A percentile compares a stretch with the other conserved stretches of the same genome.
Conservation (phyloP, 2,888 invertebrate genomes). For the Lithodes maja region DNA sequence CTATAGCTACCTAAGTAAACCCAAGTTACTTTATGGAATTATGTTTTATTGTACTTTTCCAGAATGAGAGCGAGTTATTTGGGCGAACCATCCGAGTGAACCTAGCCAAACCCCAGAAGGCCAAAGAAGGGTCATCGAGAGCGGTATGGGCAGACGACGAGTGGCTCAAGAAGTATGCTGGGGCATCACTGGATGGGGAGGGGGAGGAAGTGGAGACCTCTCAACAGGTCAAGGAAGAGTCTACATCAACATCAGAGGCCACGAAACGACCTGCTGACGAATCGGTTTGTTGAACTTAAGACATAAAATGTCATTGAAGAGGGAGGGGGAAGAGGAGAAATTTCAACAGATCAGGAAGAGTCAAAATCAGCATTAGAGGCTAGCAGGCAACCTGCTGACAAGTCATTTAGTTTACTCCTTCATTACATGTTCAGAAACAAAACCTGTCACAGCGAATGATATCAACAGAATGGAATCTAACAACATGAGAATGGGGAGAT, state of each 20-base stretch:
- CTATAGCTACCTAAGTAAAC: too few relatives aligned
- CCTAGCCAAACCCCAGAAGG: slow-evolving; percentile 96
- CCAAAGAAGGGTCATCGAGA: slow-evolving; percentile 95
- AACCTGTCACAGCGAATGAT: too few relatives aligned
- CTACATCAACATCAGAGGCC: slow-evolving; percentile 6
- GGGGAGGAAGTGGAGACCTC: slow-evolving; percentile 35
- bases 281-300: slow-evolving; percentile 65
- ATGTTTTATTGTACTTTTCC: slow-evolving; percentile 78
- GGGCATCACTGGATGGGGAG: slow-evolving; percentile 75
- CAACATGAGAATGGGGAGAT: too few relatives aligned
- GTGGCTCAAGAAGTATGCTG: slow-evolving; percentile 98
- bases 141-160: slow-evolving; percentile 99
- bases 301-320: too few relatives aligned
- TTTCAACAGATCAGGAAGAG: too few relatives aligned
- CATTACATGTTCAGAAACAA: too few relatives aligned
- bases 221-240: not conserved
- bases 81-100: slow-evolving; percentile 97
- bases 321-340: too few relatives aligned
- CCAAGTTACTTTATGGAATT: too few relatives aligned
- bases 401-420: too few relatives aligned
- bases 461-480: too few relatives aligned
- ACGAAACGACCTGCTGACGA: slow-evolving; percentile 58
- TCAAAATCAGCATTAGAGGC: too few relatives aligned
- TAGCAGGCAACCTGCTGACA: too few relatives aligned
- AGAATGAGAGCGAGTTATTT: slow-evolving; percentile 94